Percentiles rank a stretch among this genome's conserved stretches.
These are phyloP conservation scores for Sturnira hondurensis DNA, from an alignment of 2,113 vertebrate species.

Conservation along the genomic window DNA sequence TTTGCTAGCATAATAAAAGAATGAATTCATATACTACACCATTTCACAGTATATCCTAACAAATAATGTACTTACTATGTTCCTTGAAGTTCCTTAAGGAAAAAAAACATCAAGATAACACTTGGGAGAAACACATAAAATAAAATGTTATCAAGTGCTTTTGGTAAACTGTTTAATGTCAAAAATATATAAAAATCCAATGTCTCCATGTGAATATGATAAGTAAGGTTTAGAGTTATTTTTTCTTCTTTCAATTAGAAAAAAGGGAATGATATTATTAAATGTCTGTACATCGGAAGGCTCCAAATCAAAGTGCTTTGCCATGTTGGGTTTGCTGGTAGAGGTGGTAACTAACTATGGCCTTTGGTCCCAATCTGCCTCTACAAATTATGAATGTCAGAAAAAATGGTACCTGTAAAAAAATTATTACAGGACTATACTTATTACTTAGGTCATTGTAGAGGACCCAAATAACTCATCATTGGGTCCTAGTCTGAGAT, in stretches of 20 bases:
- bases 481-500: neutral
- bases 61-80: neutral
- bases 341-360: neutral
- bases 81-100: conserved; percentile 18
- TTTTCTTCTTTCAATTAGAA: neutral
- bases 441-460: neutral
- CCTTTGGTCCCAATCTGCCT: neutral
- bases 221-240: neutral
- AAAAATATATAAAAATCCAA: conserved; percentile 21
- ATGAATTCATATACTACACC: neutral
- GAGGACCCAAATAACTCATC: neutral
- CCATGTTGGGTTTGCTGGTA: conserved; percentile 13
- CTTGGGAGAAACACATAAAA: neutral
- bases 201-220: neutral
- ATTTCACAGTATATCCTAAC: neutral
- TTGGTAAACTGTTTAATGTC: conserved; percentile 25
- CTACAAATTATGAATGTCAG: neutral
- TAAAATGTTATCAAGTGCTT: neutral
- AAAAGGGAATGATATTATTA: neutral
- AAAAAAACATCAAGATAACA: neutral
- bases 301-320: neutral
- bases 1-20: neutral
- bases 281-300: neutral
- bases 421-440: neutral
- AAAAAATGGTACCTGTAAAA: neutral